Conservation (phyloP, 2,888 invertebrate species). For the Prosapia bicincta region DNA sequence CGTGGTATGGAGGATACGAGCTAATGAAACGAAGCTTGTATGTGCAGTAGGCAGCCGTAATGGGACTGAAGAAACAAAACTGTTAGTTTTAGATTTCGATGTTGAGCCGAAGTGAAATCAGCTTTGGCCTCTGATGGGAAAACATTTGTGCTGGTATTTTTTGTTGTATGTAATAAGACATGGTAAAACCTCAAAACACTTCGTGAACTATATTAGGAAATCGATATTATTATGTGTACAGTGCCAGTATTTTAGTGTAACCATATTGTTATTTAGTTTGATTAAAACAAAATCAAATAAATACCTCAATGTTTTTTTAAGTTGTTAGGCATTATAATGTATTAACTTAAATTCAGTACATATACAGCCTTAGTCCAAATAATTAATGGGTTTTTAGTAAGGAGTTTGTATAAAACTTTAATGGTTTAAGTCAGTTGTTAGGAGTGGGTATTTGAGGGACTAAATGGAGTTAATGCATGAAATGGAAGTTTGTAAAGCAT, state of each 20-base stretch:
- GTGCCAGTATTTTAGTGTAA: background rate
- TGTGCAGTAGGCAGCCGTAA: slow-evolving; percentile 99
- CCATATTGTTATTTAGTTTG: background rate
- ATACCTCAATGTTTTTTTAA: background rate
- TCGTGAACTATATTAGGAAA: background rate
- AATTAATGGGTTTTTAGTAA: too few species aligned
- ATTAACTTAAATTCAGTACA: background rate
- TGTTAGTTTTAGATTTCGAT: slow-evolving; percentile 96
- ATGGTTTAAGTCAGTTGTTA: too few species aligned
- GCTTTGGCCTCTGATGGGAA: slow-evolving; percentile 25
- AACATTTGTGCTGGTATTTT: background rate
- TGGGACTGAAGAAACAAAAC: slow-evolving; percentile 98
- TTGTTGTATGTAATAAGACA: background rate
- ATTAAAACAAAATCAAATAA: background rate
- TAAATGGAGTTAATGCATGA: too few species aligned
- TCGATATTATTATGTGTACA: background rate
- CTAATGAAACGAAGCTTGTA: slow-evolving; percentile 93
- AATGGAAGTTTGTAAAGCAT: too few species aligned
- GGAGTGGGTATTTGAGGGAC: too few species aligned
- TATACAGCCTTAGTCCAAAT: background rate
- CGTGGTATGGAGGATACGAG: slow-evolving; percentile 96
- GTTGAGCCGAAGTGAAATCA: slow-evolving; percentile 55
- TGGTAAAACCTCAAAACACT: background rate
- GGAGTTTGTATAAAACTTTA: too few species aligned
- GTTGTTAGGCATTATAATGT: background rate